These are phyloP conservation scores for Saguinus oedipus DNA, from an alignment of 2,797 vertebrate species.

Conservation along the genomic window DNA sequence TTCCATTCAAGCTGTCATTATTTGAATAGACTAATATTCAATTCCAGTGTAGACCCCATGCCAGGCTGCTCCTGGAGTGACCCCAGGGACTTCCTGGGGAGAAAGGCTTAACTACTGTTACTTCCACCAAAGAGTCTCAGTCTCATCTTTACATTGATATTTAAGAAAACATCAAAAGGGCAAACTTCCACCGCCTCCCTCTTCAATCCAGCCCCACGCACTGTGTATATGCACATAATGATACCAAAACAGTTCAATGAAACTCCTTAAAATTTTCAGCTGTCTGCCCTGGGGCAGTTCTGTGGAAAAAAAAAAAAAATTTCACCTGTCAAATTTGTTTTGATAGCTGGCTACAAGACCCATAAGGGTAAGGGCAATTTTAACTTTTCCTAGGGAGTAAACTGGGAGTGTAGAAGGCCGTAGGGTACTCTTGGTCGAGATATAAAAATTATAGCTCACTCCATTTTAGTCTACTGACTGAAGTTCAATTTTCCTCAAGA, in stretches of 20 bases:
- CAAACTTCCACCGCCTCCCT: not conserved
- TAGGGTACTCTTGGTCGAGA: not conserved
- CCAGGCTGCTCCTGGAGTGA: not conserved
- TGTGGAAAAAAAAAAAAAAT: no score
- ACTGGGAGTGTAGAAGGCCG: not conserved
- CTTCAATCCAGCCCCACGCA: not conserved
- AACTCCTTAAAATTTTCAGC: not conserved
- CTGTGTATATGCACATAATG: not conserved
- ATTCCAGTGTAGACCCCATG: not conserved
- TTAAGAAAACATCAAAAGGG: not conserved
- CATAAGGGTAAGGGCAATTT: not conserved
- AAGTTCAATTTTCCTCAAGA: not conserved
- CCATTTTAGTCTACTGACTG: not conserved
- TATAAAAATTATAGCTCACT: not conserved
- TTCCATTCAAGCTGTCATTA: not conserved
- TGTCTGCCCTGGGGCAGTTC: not conserved
- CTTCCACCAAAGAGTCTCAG: not conserved
- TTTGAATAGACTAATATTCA: not conserved
- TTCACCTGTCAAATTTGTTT: not conserved
- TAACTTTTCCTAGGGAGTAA: not conserved
- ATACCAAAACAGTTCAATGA: not conserved
- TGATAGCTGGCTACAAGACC: not conserved
- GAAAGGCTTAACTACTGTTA: not conserved
- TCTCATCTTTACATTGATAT: not conserved
- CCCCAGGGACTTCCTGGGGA: not conserved